Conservation (phyloP, 2,113 vertebrate species). For the Hippolais icterina region DNA sequence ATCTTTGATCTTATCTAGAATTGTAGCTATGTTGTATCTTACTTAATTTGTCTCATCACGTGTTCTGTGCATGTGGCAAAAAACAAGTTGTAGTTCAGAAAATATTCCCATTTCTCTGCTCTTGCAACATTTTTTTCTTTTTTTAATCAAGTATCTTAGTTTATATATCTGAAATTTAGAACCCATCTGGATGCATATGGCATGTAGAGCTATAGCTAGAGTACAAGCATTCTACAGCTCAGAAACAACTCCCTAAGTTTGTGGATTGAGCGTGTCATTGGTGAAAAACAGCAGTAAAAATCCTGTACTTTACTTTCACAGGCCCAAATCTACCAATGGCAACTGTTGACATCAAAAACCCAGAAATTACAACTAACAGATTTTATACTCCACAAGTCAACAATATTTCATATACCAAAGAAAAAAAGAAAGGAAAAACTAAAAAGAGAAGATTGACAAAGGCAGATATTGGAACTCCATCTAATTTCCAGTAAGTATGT, state of each 20-base stretch:
- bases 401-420: slow-evolving; percentile 91
- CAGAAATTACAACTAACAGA: slow-evolving; percentile 93
- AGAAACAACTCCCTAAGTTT: background rate
- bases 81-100: background rate
- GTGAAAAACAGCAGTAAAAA: background rate
- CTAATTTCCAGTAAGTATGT: slow-evolving; percentile 96
- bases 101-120: background rate
- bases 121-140: background rate
- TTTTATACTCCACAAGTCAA: slow-evolving; percentile 91
- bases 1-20: background rate
- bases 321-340: slow-evolving; percentile 93
- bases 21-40: background rate
- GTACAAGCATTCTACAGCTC: background rate
- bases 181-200: background rate
- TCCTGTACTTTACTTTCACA: slow-evolving; percentile 43
- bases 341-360: slow-evolving; percentile 98
- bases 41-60: background rate
- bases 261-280: background rate
- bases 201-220: background rate
- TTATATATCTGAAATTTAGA: background rate
- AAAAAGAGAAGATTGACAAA: slow-evolving; percentile 97
- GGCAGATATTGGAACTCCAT: slow-evolving; percentile 96
- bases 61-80: background rate
- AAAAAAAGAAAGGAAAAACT: slow-evolving; percentile 92
- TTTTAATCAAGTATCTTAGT: background rate